These are phyloP conservation scores for Sebastes ruberrimus DNA, from an alignment of 2,797 vertebrate species.

Conservation along the genomic window DNA sequence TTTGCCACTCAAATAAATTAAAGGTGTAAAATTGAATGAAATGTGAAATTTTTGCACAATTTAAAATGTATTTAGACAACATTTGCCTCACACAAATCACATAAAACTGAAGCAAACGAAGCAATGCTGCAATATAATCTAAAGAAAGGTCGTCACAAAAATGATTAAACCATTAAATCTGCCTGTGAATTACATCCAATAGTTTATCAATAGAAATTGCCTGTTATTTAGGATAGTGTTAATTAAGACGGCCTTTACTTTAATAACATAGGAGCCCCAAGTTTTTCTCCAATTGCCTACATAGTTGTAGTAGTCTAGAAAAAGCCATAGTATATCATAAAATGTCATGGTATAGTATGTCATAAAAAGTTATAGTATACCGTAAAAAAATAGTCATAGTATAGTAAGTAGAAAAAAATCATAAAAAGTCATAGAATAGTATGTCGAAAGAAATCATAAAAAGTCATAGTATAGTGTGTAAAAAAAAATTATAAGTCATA, in stretches of 20 bases:
- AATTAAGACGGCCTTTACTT: too few species aligned
- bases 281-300: too few species aligned
- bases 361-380: too few species aligned
- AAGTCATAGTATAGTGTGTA: background rate
- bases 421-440: too few species aligned
- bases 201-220: too few species aligned
- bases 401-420: too few species aligned
- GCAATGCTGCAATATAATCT: background rate
- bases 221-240: too few species aligned
- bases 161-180: too few species aligned
- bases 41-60: background rate
- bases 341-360: background rate
- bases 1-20: background rate
- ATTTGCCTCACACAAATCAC: background rate
- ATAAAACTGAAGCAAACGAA: background rate
- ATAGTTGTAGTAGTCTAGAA: too few species aligned
- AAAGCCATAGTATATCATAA: background rate
- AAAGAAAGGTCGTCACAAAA: background rate
- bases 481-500: background rate
- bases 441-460: background rate
- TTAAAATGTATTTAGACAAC: background rate
- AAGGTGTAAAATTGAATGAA: background rate
- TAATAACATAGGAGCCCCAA: too few species aligned
- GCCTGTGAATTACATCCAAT: too few species aligned
- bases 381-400: too few species aligned